Base-by-base conservation (phyloP, 2,113 vertebrate genomes). In the Mastomys coucha region DNA sequence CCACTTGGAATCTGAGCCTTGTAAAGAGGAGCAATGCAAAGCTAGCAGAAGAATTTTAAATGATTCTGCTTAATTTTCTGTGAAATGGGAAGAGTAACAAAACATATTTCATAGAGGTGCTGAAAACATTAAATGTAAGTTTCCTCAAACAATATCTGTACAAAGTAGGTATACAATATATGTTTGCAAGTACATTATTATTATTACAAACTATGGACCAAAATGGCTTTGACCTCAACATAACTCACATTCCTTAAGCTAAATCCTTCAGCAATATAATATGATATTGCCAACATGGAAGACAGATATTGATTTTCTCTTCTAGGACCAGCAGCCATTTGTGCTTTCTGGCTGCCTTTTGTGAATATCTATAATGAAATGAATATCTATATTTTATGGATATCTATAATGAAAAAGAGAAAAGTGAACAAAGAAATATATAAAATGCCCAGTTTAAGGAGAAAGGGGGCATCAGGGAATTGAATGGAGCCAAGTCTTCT, bases 71-170 rank as follows among this genome's bases (percentile, higher is more conserved):
- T 87, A 39, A 51, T 91, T 10, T 45, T 93, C 33, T 86, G 17
- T 94, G 49, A 96, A 86, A 89, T 24, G 39, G 72, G 9, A 5
- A 56, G 9, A 86, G 22, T 78, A 90, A 89, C 6, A 80, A 51
- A 72, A 81, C 72, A 1, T 22, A 24, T 51, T 8, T 0, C 5
- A 33, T 20, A 24, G 58, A 22, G 7, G 36, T 82, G 5, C 75
- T 92, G n/a, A 76, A 24, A 92, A 39, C 36, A 72, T 92, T 89
- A 87, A 88, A 53, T 91, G 16, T 70, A 93, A 90, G 26, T 20
- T 86, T 45, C 17, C 16, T 88, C 67, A 72, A 88, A 85, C 12
- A 53, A 88, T 63, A n/a, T 49, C 51, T 95, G 8, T 36, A 72
- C 1, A 70, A 49, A 17, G 1, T 53, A 88, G 88, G 36, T 51